phyloP scores from a whole-genome alignment of 2,888 invertebrate genomes.

The Cepaea hortensis region DNA sequence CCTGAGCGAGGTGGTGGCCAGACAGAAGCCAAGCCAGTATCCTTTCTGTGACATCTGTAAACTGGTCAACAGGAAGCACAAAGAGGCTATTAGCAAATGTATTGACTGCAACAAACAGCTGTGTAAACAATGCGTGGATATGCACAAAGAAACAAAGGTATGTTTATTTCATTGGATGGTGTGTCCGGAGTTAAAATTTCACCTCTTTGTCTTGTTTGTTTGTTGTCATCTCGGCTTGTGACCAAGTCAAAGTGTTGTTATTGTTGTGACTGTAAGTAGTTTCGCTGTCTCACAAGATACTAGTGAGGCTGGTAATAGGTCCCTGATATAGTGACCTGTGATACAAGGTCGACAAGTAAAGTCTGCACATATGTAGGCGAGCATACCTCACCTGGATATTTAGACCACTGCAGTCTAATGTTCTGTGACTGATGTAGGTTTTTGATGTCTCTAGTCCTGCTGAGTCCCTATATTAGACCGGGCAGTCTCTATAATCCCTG shows the following conservation, averaged over 20 bases:
- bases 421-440: no score
- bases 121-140: constrained; percentile 74
- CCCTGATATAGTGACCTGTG: no score
- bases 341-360: no score
- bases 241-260: background rate
- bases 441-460: no score
- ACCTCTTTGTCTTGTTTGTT: background rate
- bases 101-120: constrained; percentile 76
- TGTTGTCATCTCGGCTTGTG: background rate
- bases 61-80: constrained; percentile 72
- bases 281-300: no score
- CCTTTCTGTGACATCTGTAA: constrained; percentile 77
- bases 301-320: no score
- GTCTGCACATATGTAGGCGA: no score
- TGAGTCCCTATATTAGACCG: no score
- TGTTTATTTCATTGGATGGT: background rate
- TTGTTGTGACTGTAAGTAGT: background rate
- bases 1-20: constrained; percentile 71
- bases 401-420: no score
- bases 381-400: no score
- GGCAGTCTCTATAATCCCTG: no score
- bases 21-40: constrained; percentile 74
- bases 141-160: constrained; percentile 74
- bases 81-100: constrained; percentile 76
- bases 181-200: background rate